Evolutionary conservation across 2,113 vertebrate genomes (phyloP).

Genomic region (Zosterops borbonicus): DNA sequence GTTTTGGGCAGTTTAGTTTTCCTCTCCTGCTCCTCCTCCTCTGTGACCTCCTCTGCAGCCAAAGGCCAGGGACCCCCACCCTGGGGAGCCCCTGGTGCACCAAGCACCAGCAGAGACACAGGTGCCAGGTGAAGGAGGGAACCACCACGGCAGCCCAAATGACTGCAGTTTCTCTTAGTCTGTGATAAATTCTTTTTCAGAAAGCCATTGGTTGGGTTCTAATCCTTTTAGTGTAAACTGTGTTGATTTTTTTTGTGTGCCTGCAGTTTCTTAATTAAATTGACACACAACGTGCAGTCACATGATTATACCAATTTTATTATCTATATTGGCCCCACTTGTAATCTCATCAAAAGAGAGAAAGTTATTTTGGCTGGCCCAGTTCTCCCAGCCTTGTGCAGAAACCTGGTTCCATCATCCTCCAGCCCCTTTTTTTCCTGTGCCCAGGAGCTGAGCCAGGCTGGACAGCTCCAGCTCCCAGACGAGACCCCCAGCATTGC

Average conservation of each 20-base stretch:
- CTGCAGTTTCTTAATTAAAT: slow-evolving; percentile 21
- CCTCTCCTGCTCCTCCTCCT: neutral
- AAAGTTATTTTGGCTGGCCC: neutral
- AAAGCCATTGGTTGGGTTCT: neutral
- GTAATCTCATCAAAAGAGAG: neutral
- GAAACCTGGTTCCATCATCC: fast-evolving
- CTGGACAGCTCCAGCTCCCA: fast-evolving
- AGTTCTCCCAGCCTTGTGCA: neutral
- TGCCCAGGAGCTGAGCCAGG: neutral
- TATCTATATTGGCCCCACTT: neutral
- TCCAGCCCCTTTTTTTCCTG: neutral
- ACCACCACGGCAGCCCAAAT: fast-evolving
- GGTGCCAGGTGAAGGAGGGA: neutral
- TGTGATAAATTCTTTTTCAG: neutral
- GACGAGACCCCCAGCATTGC: fast-evolving
- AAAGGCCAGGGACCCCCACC: neutral
- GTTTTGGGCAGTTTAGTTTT: neutral
- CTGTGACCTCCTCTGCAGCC: neutral
- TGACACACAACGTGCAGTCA: neutral
- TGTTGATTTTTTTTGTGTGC: neutral
- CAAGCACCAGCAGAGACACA: fast-evolving
- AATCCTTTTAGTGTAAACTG: neutral
- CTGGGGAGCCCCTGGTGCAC: fast-evolving
- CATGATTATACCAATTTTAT: neutral
- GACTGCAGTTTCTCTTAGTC: neutral